Percentiles rank a stretch among this genome's conserved stretches.
Conservation (phyloP, 2,797 vertebrate genomes). For the Pseudochromis fuscus region DNA sequence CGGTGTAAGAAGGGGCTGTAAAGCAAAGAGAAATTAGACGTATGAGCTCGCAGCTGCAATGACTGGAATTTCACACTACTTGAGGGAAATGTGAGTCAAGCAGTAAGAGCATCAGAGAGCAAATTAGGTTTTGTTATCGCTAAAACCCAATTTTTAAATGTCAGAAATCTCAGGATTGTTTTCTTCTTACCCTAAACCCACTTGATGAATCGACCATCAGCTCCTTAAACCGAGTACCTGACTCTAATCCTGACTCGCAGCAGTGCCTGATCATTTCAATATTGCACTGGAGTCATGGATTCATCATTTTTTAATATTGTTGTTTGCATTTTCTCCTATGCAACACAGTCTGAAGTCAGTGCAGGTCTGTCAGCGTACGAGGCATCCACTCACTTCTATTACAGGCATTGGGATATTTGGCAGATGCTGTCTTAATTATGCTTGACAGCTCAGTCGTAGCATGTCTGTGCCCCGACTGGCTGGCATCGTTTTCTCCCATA, state of each 20-base stretch:
- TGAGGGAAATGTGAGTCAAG: conserved; percentile 34
- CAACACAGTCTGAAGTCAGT: conserved; percentile 39
- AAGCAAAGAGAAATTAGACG: conserved; percentile 51
- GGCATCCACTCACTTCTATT: conserved; percentile 57
- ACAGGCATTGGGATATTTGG: conserved; percentile 68
- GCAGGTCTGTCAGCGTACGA: conserved; percentile 23
- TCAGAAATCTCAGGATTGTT: conserved; percentile 14
- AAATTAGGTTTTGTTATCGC: conserved; percentile 42
- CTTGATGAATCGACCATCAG: not conserved
- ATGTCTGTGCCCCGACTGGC: conserved; percentile 59
- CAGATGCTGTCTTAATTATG: conserved; percentile 68
- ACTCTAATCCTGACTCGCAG: conserved; percentile 6
- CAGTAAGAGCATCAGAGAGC: conserved; percentile 8
- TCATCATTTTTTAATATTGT: conserved; percentile 6
- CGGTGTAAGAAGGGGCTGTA: conserved; percentile 22
- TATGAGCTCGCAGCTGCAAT: conserved; percentile 30
- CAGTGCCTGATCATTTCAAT: conserved; percentile 7
- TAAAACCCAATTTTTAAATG: conserved; percentile 22
- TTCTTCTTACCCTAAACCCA: conserved; percentile 6
- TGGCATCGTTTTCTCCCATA: conserved; percentile 58
- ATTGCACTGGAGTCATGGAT: not conserved
- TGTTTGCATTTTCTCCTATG: not conserved
- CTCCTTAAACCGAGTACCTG: conserved; percentile 4
- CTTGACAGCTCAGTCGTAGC: conserved; percentile 68
- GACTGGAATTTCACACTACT: conserved; percentile 29